Conservation (phyloP, 2,113 vertebrate species). For the Tautogolabrus adspersus region DNA sequence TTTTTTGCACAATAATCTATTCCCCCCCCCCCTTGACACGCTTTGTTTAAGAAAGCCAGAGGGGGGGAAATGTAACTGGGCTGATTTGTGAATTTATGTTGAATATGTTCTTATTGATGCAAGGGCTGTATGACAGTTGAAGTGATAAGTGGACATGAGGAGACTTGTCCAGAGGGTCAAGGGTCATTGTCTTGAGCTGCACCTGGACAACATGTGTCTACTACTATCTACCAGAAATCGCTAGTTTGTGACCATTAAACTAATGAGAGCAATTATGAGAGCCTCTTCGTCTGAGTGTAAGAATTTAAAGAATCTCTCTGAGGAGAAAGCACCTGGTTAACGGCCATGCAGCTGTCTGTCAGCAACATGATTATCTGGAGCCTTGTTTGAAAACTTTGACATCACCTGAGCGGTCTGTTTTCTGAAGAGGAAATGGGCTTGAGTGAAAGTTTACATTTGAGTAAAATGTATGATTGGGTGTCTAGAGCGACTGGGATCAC, state of each 20-base stretch:
- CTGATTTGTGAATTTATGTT: constrained; percentile 17
- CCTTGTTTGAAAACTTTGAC: constrained; percentile 21
- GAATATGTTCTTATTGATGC: constrained; percentile 14
- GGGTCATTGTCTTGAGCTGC: constrained; percentile 53
- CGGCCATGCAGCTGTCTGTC: constrained; percentile 60
- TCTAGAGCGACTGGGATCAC: not conserved
- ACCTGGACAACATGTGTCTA: constrained; percentile 69
- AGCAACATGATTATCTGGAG: constrained; percentile 26
- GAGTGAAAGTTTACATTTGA: constrained; percentile 4
- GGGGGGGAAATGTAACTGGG: not conserved
- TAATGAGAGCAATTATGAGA: constrained; percentile 77
- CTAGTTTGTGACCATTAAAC: constrained; percentile 65
- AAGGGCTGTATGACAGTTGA: constrained; percentile 23
- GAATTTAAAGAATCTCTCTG: constrained; percentile 75
- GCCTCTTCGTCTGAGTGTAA: constrained; percentile 59
- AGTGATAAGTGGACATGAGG: constrained; percentile 44
- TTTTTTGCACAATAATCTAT: not conserved
- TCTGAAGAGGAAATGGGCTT: constrained; percentile 2
- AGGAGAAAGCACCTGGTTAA: constrained; percentile 80
- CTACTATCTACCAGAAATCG: constrained; percentile 30
- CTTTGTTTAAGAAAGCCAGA: constrained; percentile 9
- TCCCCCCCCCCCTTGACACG: not conserved
- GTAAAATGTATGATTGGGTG: not conserved
- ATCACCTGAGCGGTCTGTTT: constrained; percentile 19
- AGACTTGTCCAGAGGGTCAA: constrained; percentile 50